phyloP scores from a whole-genome alignment of 1,140 invertebrate genomes.

The Hyphantria cunea region DNA sequence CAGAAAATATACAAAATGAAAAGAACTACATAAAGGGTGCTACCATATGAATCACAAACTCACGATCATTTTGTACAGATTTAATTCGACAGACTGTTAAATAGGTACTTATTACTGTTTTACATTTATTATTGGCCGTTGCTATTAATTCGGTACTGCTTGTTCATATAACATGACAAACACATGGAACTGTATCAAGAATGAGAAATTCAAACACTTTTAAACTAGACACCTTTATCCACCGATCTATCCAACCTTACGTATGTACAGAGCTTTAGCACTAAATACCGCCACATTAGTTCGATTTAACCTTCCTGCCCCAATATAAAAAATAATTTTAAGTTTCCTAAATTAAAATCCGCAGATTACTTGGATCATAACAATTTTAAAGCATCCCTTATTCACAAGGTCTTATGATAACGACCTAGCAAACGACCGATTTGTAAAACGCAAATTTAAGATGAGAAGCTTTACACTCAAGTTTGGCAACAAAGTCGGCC shows the following conservation, averaged over 20 bases:
- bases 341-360: slow-evolving; percentile 49
- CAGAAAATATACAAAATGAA: slow-evolving; percentile 44
- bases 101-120: slow-evolving; percentile 69
- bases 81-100: slow-evolving; percentile 79
- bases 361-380: slow-evolving; percentile 38
- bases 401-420: slow-evolving; percentile 41
- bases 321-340: slow-evolving; percentile 58
- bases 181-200: slow-evolving; percentile 53
- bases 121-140: slow-evolving; percentile 67
- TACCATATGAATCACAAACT: slow-evolving; percentile 59
- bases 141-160: slow-evolving; percentile 63
- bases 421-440: slow-evolving; percentile 23
- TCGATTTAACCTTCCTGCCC: slow-evolving; percentile 45
- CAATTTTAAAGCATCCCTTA: slow-evolving; percentile 42
- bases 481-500: slow-evolving; percentile 1
- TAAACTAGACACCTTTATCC: slow-evolving; percentile 44
- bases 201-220: slow-evolving; percentile 48
- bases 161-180: slow-evolving; percentile 41
- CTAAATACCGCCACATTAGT: slow-evolving; percentile 51
- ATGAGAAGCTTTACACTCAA: slow-evolving; percentile 35
- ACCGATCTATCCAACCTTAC: slow-evolving; percentile 52
- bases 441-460: slow-evolving; percentile 11
- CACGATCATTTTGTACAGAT: slow-evolving; percentile 78
- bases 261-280: slow-evolving; percentile 69
- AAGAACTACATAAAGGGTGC: slow-evolving; percentile 33